Percentiles rank a stretch among this genome's conserved stretches.
These are phyloP conservation scores for Bradynema listronoti DNA, from an alignment of 1,140 invertebrate species.

Conservation along the genomic window DNA sequence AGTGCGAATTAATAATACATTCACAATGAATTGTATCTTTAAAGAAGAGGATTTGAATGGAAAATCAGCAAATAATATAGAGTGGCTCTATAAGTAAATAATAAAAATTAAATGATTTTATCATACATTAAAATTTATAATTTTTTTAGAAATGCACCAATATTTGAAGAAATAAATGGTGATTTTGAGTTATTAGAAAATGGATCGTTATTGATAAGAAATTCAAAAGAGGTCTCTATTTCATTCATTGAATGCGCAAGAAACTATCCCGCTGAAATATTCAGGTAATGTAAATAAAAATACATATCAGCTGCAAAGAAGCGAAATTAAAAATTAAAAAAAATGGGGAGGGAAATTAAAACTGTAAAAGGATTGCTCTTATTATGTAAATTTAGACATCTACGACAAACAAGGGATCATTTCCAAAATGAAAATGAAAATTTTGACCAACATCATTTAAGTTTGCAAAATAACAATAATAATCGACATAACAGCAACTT, in stretches of 20 bases:
- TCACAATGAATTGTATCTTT: constrained; percentile 25
- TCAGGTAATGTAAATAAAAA: constrained; percentile 11
- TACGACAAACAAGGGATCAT: too few species aligned
- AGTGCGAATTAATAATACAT: constrained; percentile 3
- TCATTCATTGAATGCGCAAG: not conserved
- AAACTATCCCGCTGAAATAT: constrained; percentile 12
- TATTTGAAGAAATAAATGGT: constrained; percentile 10
- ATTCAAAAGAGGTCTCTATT: constrained; percentile 7
- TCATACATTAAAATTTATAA: constrained; percentile 4
- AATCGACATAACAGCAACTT: too few species aligned
- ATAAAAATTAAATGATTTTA: constrained; percentile 13
- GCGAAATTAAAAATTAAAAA: not conserved
- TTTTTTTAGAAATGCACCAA: constrained; percentile 22
- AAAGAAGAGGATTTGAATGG: not conserved
- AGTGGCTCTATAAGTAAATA: constrained; percentile 34
- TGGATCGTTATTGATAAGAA: constrained; percentile 22
- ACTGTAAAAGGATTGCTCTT: not conserved
- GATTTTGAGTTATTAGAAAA: constrained; percentile 29
- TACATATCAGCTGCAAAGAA: not conserved
- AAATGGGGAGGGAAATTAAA: constrained; percentile 4
- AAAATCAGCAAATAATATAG: constrained; percentile 1
- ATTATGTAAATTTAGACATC: not conserved
- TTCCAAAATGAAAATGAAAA: too few species aligned
- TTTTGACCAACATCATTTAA: too few species aligned
- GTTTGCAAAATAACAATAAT: too few species aligned